phyloP scores from a whole-genome alignment of 2,797 vertebrate species.

The Psittacula derbiana region DNA sequence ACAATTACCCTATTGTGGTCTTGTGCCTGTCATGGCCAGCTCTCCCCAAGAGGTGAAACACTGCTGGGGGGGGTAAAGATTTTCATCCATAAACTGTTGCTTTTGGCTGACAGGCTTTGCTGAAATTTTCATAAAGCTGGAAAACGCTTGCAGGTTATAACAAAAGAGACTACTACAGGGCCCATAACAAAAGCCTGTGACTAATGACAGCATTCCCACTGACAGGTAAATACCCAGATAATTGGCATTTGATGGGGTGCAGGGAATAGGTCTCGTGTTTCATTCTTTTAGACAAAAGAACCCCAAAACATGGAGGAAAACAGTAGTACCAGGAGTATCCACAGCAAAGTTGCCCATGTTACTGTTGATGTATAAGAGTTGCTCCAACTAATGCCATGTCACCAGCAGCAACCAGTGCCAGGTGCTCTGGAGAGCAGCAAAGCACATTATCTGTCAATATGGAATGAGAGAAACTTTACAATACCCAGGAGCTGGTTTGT shows the following conservation, averaged over 20 bases:
- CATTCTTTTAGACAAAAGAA: background rate
- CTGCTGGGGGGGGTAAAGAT: background rate
- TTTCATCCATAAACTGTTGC: background rate
- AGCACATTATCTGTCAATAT: background rate
- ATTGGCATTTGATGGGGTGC: background rate
- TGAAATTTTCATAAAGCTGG: background rate
- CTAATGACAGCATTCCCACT: background rate
- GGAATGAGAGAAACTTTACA: background rate
- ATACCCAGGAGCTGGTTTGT: background rate
- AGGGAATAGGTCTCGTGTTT: background rate
- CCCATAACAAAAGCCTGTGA: background rate
- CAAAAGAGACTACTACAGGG: background rate
- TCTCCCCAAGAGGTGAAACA: background rate
- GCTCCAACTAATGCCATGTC: background rate
- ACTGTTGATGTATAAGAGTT: background rate
- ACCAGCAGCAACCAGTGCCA: background rate
- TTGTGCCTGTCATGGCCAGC: accelerated
- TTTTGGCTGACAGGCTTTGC: background rate
- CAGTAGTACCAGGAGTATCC: background rate
- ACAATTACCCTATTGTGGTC: background rate
- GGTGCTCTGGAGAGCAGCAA: background rate
- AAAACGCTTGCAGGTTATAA: background rate
- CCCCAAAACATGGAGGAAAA: background rate
- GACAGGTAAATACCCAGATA: background rate
- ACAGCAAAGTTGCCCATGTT: background rate